A percentile compares a stretch with the other conserved stretches of the same genome.
Conservation (phyloP, 2,888 invertebrate genomes). For the Hermaeophaga mercurialis region DNA sequence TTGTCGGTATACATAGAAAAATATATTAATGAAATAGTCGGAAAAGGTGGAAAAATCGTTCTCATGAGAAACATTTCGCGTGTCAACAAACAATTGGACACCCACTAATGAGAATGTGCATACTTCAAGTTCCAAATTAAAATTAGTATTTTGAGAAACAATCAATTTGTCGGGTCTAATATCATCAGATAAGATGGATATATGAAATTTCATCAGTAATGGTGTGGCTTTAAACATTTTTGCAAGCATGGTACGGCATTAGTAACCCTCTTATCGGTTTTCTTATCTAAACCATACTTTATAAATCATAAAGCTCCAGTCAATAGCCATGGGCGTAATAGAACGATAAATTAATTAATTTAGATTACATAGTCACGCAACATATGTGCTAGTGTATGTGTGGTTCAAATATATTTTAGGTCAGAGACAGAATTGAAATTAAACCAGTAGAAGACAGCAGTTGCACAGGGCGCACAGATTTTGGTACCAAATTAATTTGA, state of each 20-base stretch:
- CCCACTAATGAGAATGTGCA: conserved; percentile 26
- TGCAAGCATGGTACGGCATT: conserved; percentile 8
- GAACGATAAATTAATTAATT: conserved; percentile 34
- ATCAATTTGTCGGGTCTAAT: conserved; percentile 36
- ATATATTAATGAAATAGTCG: conserved; percentile 14
- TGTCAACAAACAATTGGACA: conserved; percentile 27
- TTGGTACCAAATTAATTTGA: no score
- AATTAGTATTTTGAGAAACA: conserved; percentile 36
- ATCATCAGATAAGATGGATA: conserved; percentile 35
- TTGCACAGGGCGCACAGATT: no score
- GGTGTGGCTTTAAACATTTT: conserved; percentile 34
- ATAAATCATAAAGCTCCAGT: conserved; percentile 30
- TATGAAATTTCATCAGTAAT: conserved; percentile 34
- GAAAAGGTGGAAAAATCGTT: background rate
- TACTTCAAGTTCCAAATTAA: conserved; percentile 15
- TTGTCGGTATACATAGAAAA: conserved; percentile 1
- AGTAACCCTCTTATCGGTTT: conserved; percentile 17
- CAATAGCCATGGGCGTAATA: conserved; percentile 31
- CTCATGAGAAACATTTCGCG: conserved; percentile 18
- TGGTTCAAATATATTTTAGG: background rate
- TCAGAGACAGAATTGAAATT: conserved; percentile 3
- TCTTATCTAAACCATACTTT: conserved; percentile 23
- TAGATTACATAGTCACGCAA: conserved; percentile 26
- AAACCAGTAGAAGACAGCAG: no score
- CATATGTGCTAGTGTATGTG: conserved; percentile 5